Conservation (phyloP, 2,797 vertebrate species). For the Epinephelus coioides region DNA sequence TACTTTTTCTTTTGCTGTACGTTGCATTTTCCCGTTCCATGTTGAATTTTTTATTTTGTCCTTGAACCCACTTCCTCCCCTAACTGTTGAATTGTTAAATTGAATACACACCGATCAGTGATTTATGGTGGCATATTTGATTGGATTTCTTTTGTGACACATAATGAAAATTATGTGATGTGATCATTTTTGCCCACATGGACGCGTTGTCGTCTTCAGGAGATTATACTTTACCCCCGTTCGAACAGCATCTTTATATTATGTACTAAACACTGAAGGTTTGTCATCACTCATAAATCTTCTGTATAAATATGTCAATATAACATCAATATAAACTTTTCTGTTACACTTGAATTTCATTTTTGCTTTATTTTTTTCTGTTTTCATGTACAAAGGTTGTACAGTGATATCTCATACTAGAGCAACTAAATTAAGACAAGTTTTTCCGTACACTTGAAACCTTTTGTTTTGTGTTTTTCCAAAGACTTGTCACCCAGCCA, state of each 20-base stretch:
- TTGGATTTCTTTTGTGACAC: slow-evolving; percentile 12
- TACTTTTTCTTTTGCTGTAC: slow-evolving; percentile 50
- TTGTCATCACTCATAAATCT: slow-evolving; percentile 55
- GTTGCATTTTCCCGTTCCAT: slow-evolving; percentile 53
- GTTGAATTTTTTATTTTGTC: slow-evolving; percentile 43
- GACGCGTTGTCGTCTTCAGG: slow-evolving; percentile 69
- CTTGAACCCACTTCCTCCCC: not conserved
- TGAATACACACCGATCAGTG: slow-evolving; percentile 61
- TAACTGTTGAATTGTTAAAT: slow-evolving; percentile 56
- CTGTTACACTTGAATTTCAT: slow-evolving; percentile 75
- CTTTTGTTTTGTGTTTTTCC: slow-evolving; percentile 39
- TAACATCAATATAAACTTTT: slow-evolving; percentile 84
- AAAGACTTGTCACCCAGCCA: slow-evolving; percentile 29
- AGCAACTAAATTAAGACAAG: slow-evolving; percentile 62
- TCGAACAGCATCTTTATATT: slow-evolving; percentile 47
- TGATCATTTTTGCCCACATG: slow-evolving; percentile 24
- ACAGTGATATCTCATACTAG: slow-evolving; percentile 73
- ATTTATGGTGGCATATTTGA: slow-evolving; percentile 59
- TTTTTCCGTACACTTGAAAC: slow-evolving; percentile 47
- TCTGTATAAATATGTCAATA: slow-evolving; percentile 81
- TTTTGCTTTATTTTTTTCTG: slow-evolving; percentile 59
- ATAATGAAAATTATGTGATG: slow-evolving; percentile 27
- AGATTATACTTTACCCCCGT: slow-evolving; percentile 89
- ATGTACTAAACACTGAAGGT: slow-evolving; percentile 69
- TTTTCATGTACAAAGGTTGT: slow-evolving; percentile 59